Conservation (phyloP, 2,113 vertebrate species). For the Numenius arquata region DNA sequence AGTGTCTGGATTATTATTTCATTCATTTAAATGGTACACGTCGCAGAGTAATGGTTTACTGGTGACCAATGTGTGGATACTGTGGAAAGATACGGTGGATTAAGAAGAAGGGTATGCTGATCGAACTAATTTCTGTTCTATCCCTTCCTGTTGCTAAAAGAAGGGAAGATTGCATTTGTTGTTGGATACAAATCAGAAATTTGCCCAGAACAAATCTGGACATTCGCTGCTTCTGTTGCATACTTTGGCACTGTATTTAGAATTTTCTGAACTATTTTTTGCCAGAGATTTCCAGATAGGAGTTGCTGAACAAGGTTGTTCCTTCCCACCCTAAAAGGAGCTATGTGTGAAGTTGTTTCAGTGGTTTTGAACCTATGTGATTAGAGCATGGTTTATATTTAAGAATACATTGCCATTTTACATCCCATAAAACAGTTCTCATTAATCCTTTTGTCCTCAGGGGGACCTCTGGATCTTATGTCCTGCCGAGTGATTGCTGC, state of each 20-base stretch:
- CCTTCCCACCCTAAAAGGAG: not conserved
- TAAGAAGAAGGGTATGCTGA: not conserved
- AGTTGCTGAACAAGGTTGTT: not conserved
- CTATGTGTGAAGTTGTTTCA: not conserved
- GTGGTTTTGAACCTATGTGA: not conserved
- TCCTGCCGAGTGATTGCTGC: slow-evolving; percentile 87
- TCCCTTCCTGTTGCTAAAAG: not conserved
- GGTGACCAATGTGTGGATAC: not conserved
- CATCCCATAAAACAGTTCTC: not conserved
- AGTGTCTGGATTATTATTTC: not conserved
- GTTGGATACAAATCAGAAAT: too few relatives aligned
- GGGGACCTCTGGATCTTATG: slow-evolving; percentile 87
- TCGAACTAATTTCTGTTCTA: not conserved
- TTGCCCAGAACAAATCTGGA: not conserved
- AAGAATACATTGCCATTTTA: not conserved
- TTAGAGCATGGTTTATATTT: not conserved
- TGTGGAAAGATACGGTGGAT: not conserved
- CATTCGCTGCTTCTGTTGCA: not conserved
- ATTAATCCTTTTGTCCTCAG: slow-evolving; percentile 64
- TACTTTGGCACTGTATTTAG: not conserved
- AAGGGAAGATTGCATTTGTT: not conserved
- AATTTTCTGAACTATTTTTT: not conserved
- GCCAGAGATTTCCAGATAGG: not conserved
- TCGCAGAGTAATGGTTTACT: not conserved
- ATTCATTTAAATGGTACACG: not conserved